phyloP scores from a whole-genome alignment of 2,113 vertebrate genomes.

The Phalacrocorax aristotelis region DNA sequence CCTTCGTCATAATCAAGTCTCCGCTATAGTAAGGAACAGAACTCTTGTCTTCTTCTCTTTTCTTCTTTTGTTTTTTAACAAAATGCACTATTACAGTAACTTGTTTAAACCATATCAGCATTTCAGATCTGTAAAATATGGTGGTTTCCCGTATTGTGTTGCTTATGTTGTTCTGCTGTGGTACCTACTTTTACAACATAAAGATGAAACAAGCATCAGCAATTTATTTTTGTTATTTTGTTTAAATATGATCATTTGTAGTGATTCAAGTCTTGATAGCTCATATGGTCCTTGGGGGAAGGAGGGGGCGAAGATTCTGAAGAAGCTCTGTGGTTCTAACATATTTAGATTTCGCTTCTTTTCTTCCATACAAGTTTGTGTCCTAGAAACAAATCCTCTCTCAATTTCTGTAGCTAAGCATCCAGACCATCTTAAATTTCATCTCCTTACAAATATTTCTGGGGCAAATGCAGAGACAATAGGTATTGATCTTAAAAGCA shows the following conservation, averaged over 20 bases:
- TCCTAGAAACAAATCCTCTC: background rate
- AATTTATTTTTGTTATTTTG: background rate
- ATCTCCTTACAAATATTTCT: background rate
- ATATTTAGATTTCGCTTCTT: background rate
- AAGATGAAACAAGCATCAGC: background rate
- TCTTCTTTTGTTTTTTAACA: background rate
- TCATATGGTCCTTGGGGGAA: fast-evolving
- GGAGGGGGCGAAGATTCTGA: background rate
- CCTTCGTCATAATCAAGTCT: constrained; percentile 88
- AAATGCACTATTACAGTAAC: background rate
- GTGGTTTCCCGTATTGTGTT: background rate
- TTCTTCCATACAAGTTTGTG: background rate
- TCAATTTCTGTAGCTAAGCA: background rate
- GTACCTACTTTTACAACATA: background rate
- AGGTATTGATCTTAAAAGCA: background rate
- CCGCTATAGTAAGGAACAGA: constrained; percentile 82
- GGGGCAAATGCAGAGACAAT: background rate
- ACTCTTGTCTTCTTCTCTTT: background rate
- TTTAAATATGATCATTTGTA: background rate
- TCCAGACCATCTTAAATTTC: background rate
- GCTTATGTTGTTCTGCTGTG: background rate
- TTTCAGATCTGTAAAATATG: background rate
- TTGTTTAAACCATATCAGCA: background rate
- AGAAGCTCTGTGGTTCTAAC: background rate
- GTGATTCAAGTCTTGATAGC: background rate